Base-by-base conservation (phyloP, 2,113 vertebrate genomes). In the Lathamus discolor region DNA sequence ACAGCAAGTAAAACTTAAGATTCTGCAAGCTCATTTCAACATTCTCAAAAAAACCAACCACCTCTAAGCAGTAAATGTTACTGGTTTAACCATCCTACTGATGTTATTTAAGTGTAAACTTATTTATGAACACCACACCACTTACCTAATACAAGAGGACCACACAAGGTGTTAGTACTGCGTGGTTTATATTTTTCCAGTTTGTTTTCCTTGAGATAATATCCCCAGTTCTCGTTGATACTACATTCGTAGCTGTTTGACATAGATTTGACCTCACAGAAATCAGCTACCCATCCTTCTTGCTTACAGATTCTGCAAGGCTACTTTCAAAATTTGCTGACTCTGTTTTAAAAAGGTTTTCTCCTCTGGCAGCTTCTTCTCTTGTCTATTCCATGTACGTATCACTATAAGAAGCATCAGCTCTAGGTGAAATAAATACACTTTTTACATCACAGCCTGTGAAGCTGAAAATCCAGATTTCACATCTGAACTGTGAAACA, bases 241-340 rank as follows among this genome's bases (percentile, higher is more conserved):
- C 86, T 97, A 96, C 97, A 98, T 97, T 96, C 35, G 91, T 81
- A 93, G 96, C 93, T 96, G 89, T 92, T 63, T 94, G 96, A 98
- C 97, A 97, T 91, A 97, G 92, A 94, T 85, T 85, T 95, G 86
- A 86, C 77, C 61, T 74, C 86, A 78, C 92, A 94, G 79, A 96
- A 98, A 97, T 97, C 97, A 98, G 94, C 98, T 97, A 92, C 96
- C 97, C 97, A 98, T 98, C 84, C 87, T 98, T 97, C 82, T 94
- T 33, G 20, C 82, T 94, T 85, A 90, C 59, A 96, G 96, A 95
- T 90, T 96, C 95, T 43, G 17, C 90, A 95, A 93, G 86, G 70
- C 64, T 95, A 76, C 57, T 73, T 94, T 81, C 96, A 84, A 92
- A 97, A 92, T 95, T 57, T 90, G 92, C 41, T 52, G 81, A 82